Conservation (phyloP, 2,888 invertebrate genomes). For the Erpobdella octoculata region DNA sequence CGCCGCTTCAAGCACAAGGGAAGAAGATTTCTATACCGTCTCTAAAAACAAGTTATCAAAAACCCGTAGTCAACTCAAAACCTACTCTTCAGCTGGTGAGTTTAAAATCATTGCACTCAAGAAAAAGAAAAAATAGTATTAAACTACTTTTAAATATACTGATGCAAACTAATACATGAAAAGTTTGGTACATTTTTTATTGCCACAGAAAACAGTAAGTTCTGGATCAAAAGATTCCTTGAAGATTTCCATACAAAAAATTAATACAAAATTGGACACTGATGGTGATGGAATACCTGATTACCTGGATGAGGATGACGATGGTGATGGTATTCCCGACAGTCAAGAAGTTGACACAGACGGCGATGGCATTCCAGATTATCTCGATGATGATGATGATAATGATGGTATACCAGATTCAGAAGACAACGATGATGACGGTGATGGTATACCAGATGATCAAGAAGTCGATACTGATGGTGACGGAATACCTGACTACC, state of each 20-base stretch:
- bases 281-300: conserved; percentile 40
- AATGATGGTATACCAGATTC: conserved; percentile 40
- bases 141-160: no score
- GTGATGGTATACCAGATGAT: conserved; percentile 38
- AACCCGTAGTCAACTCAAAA: no score
- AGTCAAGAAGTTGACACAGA: conserved; percentile 36
- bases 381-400: conserved; percentile 37
- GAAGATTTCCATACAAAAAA: not conserved
- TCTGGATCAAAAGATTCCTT: not conserved
- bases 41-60: no score
- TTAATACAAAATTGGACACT: conserved; percentile 31
- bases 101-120: no score
- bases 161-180: no score
- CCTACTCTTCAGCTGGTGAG: no score
- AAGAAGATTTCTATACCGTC: no score
- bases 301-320: conserved; percentile 36
- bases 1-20: no score
- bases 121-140: no score
- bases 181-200: no score
- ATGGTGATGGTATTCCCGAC: conserved; percentile 39
- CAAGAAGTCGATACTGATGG: conserved; percentile 36
- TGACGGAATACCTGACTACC: conserved; percentile 40
- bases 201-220: no score
- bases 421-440: conserved; percentile 38
- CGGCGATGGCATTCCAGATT: conserved; percentile 41